Base-by-base conservation (phyloP, 2,888 invertebrate genomes). In the Amiota communis region DNA sequence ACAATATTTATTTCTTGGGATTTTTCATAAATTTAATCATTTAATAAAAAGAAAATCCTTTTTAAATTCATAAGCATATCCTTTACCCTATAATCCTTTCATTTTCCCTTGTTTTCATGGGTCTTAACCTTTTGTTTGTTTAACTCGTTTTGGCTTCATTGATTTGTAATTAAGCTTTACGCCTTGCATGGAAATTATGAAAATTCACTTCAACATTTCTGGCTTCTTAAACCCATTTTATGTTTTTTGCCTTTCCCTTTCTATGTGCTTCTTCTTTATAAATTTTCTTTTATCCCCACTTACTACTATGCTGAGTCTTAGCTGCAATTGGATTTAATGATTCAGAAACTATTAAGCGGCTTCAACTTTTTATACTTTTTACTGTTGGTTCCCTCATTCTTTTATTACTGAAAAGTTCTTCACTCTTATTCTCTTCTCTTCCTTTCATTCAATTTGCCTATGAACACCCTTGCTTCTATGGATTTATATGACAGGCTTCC, bases 341-440 rank as follows among this genome's bases (percentile, higher is more conserved):
- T 77, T 81, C 80, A 79, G 80, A 76, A 84, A 81, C 83, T 85
- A 84, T 83, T 84, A 83, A 85, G 78, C 77, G 77, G 76, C 79
- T 83, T 85, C 79, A 82, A 56, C 49, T 71, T 63, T 71, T 61
- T 23, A 13, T 20, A 8, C 36, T 36, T 6, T 36, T 6, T 36
- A 6, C 36, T 36, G 4, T 36, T 36, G 8, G 36, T 36, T 2
- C 36, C 36, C 36, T 36, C 36, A 36, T 2, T 6, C 36, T 6
- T 36, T 36, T 36, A 6, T 36, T 36, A 36, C 36, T 6, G 6
- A 36, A 36, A 36, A 36, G 36, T 36, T 36, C 36, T 4, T 36
- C 36, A 13, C 64, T 23, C 64, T 12, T 36, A 4, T 6, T n/a
- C 67, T 46, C 53, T 23, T 23, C 23, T n/a, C n/a, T n/a, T n/a